Evolutionary conservation across 2,113 vertebrate genomes (phyloP).

Genomic region (Ahaetulla prasina): DNA sequence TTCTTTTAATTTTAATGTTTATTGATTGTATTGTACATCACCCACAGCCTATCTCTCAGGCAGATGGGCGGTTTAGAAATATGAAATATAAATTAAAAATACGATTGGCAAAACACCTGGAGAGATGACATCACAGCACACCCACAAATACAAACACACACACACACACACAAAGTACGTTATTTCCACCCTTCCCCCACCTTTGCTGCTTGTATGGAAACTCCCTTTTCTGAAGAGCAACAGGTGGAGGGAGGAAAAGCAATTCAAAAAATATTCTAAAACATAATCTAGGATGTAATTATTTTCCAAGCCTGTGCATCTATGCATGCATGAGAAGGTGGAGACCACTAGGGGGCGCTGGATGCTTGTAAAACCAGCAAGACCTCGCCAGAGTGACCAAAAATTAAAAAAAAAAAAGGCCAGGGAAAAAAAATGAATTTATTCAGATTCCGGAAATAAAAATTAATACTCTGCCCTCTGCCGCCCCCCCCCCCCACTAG

Average conservation of each 20-base stretch:
- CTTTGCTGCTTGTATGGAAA: background rate
- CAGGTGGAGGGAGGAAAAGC: background rate
- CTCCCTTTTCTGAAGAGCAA: background rate
- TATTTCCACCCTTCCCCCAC: background rate
- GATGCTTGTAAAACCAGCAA: background rate
- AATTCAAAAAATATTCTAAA: background rate
- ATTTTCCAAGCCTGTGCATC: background rate
- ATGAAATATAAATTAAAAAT: background rate
- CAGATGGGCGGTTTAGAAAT: background rate
- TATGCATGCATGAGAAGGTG: background rate
- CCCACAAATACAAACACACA: background rate
- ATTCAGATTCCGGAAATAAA: background rate
- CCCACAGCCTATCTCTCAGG: too few relatives aligned
- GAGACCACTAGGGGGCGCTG: background rate
- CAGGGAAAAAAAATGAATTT: background rate
- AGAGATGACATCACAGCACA: background rate
- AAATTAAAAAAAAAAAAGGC: background rate
- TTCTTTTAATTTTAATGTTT: background rate
- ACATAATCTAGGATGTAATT: background rate
- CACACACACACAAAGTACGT: background rate
- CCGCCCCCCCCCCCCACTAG: accelerated
- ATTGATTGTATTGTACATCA: background rate
- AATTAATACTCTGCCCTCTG: background rate
- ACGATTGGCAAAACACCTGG: background rate
- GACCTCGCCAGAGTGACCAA: background rate